Percentiles rank a stretch among this genome's conserved stretches.
Conservation (phyloP, 2,888 invertebrate species). For the Andrena chrysosceles region DNA sequence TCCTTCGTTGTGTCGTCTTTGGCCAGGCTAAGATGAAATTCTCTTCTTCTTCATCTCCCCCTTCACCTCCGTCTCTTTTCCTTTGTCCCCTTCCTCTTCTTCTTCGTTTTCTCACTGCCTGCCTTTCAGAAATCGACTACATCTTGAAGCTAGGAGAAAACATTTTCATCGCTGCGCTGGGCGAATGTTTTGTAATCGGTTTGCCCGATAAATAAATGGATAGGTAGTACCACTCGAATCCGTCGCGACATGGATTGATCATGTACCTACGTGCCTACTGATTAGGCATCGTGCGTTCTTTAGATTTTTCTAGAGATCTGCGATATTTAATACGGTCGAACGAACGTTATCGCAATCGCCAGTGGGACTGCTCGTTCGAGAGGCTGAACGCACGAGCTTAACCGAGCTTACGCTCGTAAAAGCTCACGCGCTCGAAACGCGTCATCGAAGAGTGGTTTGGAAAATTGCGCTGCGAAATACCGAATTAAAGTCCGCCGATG, state of each 20-base stretch:
- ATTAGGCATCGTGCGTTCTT: neutral
- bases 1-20: conserved; percentile 48
- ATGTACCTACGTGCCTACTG: too few relatives aligned
- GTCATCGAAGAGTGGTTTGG: conserved; percentile 50
- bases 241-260: neutral
- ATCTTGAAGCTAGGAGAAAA: conserved; percentile 19
- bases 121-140: conserved; percentile 19
- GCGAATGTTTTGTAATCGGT: neutral
- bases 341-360: conserved; percentile 14
- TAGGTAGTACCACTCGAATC: too few relatives aligned
- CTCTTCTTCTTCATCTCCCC: neutral
- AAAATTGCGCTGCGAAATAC: conserved; percentile 65
- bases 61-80: neutral
- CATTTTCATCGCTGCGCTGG: conserved; percentile 1
- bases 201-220: neutral
- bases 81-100: conserved; percentile 2
- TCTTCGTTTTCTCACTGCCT: conserved; percentile 9
- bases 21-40: conserved; percentile 50
- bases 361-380: conserved; percentile 14
- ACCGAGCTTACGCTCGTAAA: conserved; percentile 42
- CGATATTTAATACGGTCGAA: neutral
- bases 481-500: conserved; percentile 64
- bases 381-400: conserved; percentile 28
- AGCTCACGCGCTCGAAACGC: conserved; percentile 27
- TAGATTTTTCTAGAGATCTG: neutral